Percentiles rank a stretch among this genome's conserved stretches.
phyloP scores from a whole-genome alignment of 2,888 invertebrate genomes.

The Cephus rjabovi region DNA sequence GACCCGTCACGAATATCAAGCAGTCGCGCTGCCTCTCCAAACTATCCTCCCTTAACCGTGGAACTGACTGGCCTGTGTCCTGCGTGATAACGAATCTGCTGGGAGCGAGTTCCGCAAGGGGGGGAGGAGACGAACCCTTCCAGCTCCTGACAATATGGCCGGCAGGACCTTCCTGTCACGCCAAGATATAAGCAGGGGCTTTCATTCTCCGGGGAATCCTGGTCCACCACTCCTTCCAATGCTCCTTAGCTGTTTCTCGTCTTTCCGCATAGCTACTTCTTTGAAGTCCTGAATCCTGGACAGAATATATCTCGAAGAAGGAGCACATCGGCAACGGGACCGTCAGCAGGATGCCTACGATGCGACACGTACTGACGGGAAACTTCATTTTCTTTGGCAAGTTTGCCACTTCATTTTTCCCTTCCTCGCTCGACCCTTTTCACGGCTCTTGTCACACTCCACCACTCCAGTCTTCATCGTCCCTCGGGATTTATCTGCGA shows the following conservation, averaged over 20 bases:
- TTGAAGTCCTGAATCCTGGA: neutral
- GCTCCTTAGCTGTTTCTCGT: neutral
- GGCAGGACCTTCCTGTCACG: conserved; percentile 40
- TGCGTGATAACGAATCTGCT: neutral
- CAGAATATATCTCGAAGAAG: too few relatives aligned
- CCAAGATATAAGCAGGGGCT: conserved; percentile 45
- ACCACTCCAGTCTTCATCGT: too few relatives aligned
- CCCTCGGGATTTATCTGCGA: neutral
- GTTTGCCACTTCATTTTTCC: conserved; percentile 1
- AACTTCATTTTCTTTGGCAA: neutral
- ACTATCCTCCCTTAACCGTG: conserved; percentile 29
- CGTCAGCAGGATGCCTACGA: neutral
- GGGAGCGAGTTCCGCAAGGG: conserved; percentile 3
- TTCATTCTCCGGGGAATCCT: conserved; percentile 34
- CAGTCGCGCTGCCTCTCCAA: conserved; percentile 35
- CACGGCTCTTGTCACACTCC: too few relatives aligned
- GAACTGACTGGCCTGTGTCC: too few relatives aligned
- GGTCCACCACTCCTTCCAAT: neutral
- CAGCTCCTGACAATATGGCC: conserved; percentile 34
- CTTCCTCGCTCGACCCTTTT: neutral
- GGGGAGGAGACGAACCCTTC: neutral
- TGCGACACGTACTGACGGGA: neutral
- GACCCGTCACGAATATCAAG: conserved; percentile 53
- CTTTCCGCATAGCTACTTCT: neutral
- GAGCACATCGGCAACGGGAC: neutral